phyloP scores from a whole-genome alignment of 2,113 vertebrate genomes.

The Oncorhynchus masou region DNA sequence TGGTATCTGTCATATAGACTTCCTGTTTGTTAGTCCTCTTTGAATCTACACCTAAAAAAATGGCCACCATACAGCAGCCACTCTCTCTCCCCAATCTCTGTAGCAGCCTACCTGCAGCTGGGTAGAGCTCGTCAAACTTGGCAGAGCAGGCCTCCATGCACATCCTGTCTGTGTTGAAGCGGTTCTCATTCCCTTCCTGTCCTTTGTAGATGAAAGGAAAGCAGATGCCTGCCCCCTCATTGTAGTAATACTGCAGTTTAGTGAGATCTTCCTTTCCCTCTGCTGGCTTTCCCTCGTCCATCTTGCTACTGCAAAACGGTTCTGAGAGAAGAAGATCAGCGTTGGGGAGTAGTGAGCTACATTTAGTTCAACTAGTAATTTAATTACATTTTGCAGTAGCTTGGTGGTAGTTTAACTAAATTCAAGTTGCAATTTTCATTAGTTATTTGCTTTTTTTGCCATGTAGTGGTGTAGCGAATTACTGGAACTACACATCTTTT shows the following conservation, averaged over 20 bases:
- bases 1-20: not conserved
- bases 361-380: too few species aligned
- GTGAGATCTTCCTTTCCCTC: not conserved
- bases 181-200: constrained; percentile 38
- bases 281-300: constrained; percentile 15
- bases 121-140: constrained; percentile 8
- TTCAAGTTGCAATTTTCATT: too few species aligned
- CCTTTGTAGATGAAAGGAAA: constrained; percentile 49
- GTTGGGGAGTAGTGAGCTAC: too few species aligned
- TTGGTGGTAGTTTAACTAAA: too few species aligned
- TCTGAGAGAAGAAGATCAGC: constrained; percentile 4
- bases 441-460: too few species aligned
- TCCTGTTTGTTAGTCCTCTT: not conserved
- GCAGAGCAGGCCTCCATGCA: constrained; percentile 37
- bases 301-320: constrained; percentile 11
- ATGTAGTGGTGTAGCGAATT: too few species aligned
- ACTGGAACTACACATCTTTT: too few species aligned
- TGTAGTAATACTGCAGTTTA: constrained; percentile 22
- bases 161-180: constrained; percentile 11
- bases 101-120: constrained; percentile 34
- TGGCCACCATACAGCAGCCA: not conserved
- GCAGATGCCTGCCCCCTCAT: not conserved
- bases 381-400: too few species aligned
- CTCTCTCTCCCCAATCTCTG: not conserved
- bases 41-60: not conserved